Conservation (phyloP, 2,113 vertebrate genomes). For the Andinoacara biseriatus region DNA sequence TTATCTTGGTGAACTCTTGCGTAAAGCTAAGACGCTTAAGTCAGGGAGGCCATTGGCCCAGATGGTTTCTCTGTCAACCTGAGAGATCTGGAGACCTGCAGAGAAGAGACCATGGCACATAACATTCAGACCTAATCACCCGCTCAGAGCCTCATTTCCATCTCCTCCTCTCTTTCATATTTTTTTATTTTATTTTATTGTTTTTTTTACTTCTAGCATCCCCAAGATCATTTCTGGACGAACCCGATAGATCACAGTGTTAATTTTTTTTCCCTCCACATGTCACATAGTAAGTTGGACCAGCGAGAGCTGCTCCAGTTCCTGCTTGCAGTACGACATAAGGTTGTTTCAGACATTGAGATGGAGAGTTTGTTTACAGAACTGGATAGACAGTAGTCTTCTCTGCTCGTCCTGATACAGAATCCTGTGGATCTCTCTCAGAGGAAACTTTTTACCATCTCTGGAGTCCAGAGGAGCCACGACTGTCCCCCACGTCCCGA, state of each 20-base stretch:
- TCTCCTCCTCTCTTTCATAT: not conserved
- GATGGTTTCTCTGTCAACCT: constrained; percentile 70
- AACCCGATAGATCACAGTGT: constrained; percentile 7
- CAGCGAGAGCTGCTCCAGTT: not conserved
- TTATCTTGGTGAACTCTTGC: constrained; percentile 76
- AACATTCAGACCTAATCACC: constrained; percentile 23
- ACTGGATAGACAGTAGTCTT: constrained; percentile 35
- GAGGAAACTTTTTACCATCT: constrained; percentile 45
- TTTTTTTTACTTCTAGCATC: not conserved
- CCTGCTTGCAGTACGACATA: constrained; percentile 11
- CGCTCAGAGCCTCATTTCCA: constrained; percentile 15
- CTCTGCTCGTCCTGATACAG: constrained; percentile 52
- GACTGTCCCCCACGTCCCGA: constrained; percentile 42
- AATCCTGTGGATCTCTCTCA: constrained; percentile 67
- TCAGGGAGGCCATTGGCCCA: constrained; percentile 70
- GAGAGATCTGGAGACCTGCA: constrained; percentile 63
- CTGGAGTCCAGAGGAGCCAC: constrained; percentile 56
- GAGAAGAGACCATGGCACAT: constrained; percentile 53
- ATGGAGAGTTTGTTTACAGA: constrained; percentile 67
- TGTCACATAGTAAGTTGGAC: constrained; percentile 29
- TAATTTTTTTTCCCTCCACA: constrained; percentile 8
- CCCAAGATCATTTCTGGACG: constrained; percentile 1
- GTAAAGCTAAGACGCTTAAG: constrained; percentile 72
- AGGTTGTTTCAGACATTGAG: constrained; percentile 27
- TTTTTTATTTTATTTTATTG: too few relatives aligned